Percentiles rank a stretch among this genome's conserved stretches.
These are phyloP conservation scores for Colinus virginianus DNA, from an alignment of 2,113 vertebrate species.

Conservation along the genomic window DNA sequence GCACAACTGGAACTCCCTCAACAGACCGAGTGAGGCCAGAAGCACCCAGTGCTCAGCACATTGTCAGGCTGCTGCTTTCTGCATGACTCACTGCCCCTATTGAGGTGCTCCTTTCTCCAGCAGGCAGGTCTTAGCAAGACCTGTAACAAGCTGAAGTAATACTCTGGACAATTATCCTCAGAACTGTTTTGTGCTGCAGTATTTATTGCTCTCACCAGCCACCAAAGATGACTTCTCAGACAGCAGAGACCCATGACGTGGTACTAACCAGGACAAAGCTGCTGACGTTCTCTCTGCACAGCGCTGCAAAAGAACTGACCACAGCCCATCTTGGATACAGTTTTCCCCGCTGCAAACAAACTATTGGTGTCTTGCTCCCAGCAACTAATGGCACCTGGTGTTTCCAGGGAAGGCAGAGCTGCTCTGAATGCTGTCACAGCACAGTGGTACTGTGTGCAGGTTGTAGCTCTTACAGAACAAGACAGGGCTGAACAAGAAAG, in stretches of 20 bases:
- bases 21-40: background rate
- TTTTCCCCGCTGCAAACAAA: background rate
- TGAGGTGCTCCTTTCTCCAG: background rate
- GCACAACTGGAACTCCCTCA: background rate
- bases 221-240: background rate
- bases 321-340: background rate
- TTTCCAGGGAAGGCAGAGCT: background rate
- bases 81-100: background rate
- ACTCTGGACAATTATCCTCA: background rate
- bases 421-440: background rate
- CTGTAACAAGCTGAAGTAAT: background rate
- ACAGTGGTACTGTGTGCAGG: fast-evolving
- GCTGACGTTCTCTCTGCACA: background rate
- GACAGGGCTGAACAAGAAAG: background rate
- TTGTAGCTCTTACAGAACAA: background rate
- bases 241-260: background rate
- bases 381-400: background rate
- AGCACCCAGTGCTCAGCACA: background rate
- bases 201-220: background rate
- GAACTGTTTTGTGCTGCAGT: background rate
- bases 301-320: background rate
- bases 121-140: background rate
- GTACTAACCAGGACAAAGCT: background rate
- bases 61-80: background rate
- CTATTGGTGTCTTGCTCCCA: background rate